Base-by-base conservation (phyloP, 1,140 invertebrate genomes). In the Aphidius ervi region DNA sequence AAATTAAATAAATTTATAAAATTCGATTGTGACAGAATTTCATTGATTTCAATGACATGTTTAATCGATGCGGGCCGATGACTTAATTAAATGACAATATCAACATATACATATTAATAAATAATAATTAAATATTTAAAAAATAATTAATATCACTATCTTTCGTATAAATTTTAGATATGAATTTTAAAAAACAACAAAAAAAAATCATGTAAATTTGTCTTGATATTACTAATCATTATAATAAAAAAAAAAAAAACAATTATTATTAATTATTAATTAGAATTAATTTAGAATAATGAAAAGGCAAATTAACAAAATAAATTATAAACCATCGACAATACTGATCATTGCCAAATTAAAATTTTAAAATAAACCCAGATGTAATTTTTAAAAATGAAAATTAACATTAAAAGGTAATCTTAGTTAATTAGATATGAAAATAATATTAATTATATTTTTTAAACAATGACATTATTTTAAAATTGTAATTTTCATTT, bases 281-380 rank as follows among this genome's bases (percentile, higher is more conserved):
- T 31, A 31, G 23, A 31, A 31, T 31, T 31, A 31, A 1, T 31
- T 0, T 31, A 31, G 4, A 31, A 31, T 31, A 31, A 3, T 31
- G 4, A 31, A 31, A 31, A 3, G 23, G 23, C 23, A 31, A 37
- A 9, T 52, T 23, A 39, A 49, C 4, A 20, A 49, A 49, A 16
- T 46, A 47, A 56, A 66, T 61, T 46, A 70, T 71, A 53, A 58
- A 69, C 56, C 72, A 67, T 62, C 65, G 71, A 77, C 70, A 78
- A 77, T 78, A 77, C 62, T 65, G 67, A 68, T 64, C 68, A 71
- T 72, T 71, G 70, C 68, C 68, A 74, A 76, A 72, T 46, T 64
- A 61, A 53, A 39, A 39, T 59, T 40, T 54, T 52, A 55, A 46
- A 39, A 39, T 42, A 7, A 41, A 59, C 10, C 40, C 55, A 53